Conservation (phyloP, 2,888 invertebrate species). For the Melieria picta region DNA sequence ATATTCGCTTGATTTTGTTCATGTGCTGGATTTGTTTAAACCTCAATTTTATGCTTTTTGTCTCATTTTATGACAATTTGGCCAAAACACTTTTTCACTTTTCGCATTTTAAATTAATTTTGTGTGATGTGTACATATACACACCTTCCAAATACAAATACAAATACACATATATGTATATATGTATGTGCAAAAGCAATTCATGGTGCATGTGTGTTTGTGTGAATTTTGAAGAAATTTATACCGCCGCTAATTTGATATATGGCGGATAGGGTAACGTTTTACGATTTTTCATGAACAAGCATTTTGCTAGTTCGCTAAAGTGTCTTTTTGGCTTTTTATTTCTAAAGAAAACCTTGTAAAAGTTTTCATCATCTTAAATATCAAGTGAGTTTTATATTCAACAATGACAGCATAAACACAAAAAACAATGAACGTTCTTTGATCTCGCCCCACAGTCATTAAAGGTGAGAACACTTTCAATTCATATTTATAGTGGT, state of each 20-base stretch:
- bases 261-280: background rate
- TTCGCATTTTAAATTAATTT: background rate
- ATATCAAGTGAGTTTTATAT: background rate
- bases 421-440: background rate
- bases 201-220: background rate
- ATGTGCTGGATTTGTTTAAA: slow-evolving; percentile 19
- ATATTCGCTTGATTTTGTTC: background rate
- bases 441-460: background rate
- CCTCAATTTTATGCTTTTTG: background rate
- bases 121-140: background rate
- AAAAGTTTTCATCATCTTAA: slow-evolving; percentile 13
- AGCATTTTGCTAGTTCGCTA: slow-evolving; percentile 1
- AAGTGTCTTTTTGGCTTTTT: background rate
- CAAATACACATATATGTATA: background rate
- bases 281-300: slow-evolving; percentile 26
- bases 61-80: background rate
- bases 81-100: background rate
- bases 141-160: background rate
- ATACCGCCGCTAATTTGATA: background rate
- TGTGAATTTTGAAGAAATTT: too few species aligned
- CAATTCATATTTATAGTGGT: too few species aligned
- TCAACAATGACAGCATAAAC: too few species aligned
- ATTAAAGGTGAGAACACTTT: too few species aligned
- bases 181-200: background rate
- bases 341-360: slow-evolving; percentile 15